phyloP scores from a whole-genome alignment of 2,888 invertebrate species.

The Troides aeacus region DNA sequence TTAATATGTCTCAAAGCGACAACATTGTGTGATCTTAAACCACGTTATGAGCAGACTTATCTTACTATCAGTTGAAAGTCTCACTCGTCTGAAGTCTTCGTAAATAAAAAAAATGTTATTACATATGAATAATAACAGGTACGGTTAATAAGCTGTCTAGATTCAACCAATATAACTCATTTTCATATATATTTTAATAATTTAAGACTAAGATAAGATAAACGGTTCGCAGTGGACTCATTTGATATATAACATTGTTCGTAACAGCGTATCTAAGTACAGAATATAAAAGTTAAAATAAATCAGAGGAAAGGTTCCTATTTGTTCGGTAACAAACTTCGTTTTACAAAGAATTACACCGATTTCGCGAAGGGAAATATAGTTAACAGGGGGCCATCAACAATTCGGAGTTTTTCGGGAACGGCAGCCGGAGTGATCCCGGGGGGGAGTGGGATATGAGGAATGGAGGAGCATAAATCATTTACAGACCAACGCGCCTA shows the following conservation, averaged over 20 bases:
- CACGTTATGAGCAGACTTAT: no score
- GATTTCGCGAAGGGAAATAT: constrained; percentile 13
- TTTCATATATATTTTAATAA: no score
- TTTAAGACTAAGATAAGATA: no score
- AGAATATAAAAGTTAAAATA: not conserved
- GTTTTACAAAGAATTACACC: constrained; percentile 21
- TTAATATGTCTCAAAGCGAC: no score
- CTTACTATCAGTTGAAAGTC: no score
- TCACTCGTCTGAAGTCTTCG: no score
- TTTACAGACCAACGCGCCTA: constrained; percentile 46
- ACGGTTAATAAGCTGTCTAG: no score
- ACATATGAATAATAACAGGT: no score
- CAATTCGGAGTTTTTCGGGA: constrained; percentile 12
- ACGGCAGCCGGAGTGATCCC: constrained; percentile 31
- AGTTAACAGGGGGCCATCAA: constrained; percentile 22
- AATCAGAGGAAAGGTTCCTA: constrained; percentile 6
- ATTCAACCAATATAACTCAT: no score
- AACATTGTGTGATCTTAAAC: no score
- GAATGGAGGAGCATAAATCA: constrained; percentile 45
- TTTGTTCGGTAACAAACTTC: constrained; percentile 10
- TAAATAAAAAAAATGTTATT: no score
- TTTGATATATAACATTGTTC: not conserved
- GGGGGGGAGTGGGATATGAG: constrained; percentile 43
- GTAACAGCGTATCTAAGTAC: not conserved
- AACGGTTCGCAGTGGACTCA: no score